Conservation (phyloP, 2,797 vertebrate species). For the Eulemur rubriventer region DNA sequence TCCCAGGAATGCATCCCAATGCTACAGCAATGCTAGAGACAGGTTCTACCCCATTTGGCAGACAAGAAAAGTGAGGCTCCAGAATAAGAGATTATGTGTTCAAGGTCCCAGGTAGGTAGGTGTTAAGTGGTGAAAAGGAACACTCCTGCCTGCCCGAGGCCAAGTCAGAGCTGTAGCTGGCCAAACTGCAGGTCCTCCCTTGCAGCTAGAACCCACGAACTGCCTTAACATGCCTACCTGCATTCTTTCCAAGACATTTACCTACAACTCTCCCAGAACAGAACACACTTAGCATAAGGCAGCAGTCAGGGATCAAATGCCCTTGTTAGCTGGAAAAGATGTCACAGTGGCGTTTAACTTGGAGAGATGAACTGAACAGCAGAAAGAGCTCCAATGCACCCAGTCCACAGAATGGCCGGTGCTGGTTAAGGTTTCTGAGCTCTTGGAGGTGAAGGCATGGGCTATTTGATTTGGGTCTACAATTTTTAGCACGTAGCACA, state of each 20-base stretch:
- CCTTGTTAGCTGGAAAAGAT: not conserved
- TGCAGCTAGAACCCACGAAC: fast-evolving
- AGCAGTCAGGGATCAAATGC: not conserved
- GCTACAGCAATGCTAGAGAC: not conserved
- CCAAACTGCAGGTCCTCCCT: not conserved
- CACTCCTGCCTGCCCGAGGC: not conserved
- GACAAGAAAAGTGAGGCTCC: not conserved
- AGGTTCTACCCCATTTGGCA: not conserved
- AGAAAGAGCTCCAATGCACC: not conserved
- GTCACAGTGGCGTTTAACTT: not conserved
- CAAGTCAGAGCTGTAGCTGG: not conserved
- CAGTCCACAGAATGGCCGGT: not conserved
- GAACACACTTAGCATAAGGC: not conserved
- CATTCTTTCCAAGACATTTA: not conserved
- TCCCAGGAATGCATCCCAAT: too few relatives aligned
- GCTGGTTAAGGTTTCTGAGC: not conserved
- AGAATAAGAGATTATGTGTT: not conserved
- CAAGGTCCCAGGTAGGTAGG: too few relatives aligned
- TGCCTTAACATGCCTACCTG: not conserved
- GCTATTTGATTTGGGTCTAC: not conserved
- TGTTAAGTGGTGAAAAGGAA: fast-evolving
- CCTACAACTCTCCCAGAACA: not conserved
- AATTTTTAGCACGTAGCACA: not conserved
- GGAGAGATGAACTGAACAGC: not conserved
- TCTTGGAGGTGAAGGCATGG: not conserved